Conservation (phyloP, 2,113 vertebrate species). For the Pavo muticus region DNA sequence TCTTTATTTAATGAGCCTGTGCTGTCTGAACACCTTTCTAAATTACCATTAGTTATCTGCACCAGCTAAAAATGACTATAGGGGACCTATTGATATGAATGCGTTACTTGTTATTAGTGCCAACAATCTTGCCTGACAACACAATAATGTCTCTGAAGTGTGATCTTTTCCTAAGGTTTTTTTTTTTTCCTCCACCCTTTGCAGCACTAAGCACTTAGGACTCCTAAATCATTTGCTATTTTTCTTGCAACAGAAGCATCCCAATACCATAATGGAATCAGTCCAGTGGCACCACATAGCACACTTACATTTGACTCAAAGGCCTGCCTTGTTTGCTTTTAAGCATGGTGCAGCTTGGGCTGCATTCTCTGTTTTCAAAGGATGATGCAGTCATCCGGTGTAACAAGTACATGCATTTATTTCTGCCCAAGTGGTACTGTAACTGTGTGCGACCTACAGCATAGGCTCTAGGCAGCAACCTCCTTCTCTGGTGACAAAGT, state of each 20-base stretch:
- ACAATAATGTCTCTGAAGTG: background rate
- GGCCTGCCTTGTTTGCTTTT: background rate
- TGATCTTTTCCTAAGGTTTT: background rate
- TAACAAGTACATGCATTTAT: slow-evolving; percentile 10
- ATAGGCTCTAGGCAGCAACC: background rate
- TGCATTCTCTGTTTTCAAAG: background rate
- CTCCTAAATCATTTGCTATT: background rate
- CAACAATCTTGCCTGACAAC: background rate
- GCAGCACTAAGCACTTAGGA: background rate
- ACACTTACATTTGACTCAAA: background rate
- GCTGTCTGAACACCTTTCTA: background rate
- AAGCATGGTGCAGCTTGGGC: background rate
- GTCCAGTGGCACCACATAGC: background rate
- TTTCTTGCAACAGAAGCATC: background rate
- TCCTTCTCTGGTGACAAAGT: background rate
- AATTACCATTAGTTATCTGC: background rate
- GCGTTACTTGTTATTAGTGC: background rate
- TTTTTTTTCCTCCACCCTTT: background rate
- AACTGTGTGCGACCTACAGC: background rate
- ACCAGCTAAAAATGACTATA: background rate
- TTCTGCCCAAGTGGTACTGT: background rate
- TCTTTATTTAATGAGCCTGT: slow-evolving; percentile 8
- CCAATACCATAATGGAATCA: rapidly evolving
- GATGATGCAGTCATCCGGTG: background rate
- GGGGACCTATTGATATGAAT: background rate